phyloP scores from a whole-genome alignment of 1,140 invertebrate species.

The Drosophila gunungcola region DNA sequence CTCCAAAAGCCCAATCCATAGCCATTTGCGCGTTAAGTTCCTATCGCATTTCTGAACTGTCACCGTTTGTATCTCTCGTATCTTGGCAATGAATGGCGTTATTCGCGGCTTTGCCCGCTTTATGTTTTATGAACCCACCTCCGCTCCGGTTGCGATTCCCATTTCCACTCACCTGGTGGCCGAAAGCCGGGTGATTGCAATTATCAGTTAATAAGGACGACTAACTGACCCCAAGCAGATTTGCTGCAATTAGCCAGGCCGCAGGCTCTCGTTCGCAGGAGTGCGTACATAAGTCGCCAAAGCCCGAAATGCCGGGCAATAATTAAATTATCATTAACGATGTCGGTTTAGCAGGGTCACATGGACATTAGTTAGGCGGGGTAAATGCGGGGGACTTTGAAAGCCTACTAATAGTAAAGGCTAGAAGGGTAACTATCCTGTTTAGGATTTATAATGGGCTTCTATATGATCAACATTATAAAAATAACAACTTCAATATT shows the following conservation, averaged over 20 bases:
- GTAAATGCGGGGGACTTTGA: background rate
- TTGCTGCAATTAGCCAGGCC: conserved; percentile 73
- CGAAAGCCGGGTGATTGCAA: conserved; percentile 52
- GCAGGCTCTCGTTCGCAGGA: conserved; percentile 35
- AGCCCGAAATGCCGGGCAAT: conserved; percentile 54
- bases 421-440: background rate
- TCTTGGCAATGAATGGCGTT: conserved; percentile 67
- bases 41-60: conserved; percentile 54
- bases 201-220: conserved; percentile 76
- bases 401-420: background rate
- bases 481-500: no score
- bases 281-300: conserved; percentile 61
- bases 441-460: background rate
- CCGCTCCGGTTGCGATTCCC: no score
- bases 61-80: conserved; percentile 42
- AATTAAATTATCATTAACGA: conserved; percentile 80
- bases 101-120: conserved; percentile 41
- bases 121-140: conserved; percentile 16
- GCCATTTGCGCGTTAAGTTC: conserved; percentile 55
- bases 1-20: background rate
- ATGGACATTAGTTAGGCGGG: conserved; percentile 10
- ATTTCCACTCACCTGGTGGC: conserved; percentile 6
- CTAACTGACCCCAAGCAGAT: conserved; percentile 75
- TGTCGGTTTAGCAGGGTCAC: conserved; percentile 48
- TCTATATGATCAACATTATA: no score